Conservation (phyloP, 2,888 invertebrate species). For the Troides oblongomaculatus region DNA sequence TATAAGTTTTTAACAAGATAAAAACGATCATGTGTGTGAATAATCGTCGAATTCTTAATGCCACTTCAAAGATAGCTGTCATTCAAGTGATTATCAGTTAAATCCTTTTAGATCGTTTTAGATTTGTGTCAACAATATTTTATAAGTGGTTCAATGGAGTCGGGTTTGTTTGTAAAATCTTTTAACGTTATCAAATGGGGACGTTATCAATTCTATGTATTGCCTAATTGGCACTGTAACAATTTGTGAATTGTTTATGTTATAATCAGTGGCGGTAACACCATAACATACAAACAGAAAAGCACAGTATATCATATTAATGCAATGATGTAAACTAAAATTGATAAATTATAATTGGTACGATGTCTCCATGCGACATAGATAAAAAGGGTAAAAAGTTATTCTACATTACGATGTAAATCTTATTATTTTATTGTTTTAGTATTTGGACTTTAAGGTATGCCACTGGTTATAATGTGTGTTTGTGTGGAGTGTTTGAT, state of each 20-base stretch:
- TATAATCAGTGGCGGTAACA: constrained; percentile 7
- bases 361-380: not conserved
- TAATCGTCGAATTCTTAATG: constrained; percentile 33
- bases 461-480: constrained; percentile 31
- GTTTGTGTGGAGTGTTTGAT: constrained; percentile 46
- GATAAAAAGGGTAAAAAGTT: not conserved
- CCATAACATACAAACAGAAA: not conserved
- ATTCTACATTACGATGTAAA: not conserved
- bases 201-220: constrained; percentile 7
- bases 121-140: constrained; percentile 22
- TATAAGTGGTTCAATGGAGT: constrained; percentile 21
- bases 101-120: constrained; percentile 33
- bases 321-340: not conserved
- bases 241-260: constrained; percentile 5
- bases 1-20: constrained; percentile 12
- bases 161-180: constrained; percentile 32
- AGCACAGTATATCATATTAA: not conserved
- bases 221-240: constrained; percentile 9
- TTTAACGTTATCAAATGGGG: constrained; percentile 29
- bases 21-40: constrained; percentile 7
- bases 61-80: constrained; percentile 34
- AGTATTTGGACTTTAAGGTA: not conserved
- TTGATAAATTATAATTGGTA: not conserved
- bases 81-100: constrained; percentile 31
- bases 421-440: not conserved